Conservation (phyloP, 2,113 vertebrate genomes). For the Columbina picui region DNA sequence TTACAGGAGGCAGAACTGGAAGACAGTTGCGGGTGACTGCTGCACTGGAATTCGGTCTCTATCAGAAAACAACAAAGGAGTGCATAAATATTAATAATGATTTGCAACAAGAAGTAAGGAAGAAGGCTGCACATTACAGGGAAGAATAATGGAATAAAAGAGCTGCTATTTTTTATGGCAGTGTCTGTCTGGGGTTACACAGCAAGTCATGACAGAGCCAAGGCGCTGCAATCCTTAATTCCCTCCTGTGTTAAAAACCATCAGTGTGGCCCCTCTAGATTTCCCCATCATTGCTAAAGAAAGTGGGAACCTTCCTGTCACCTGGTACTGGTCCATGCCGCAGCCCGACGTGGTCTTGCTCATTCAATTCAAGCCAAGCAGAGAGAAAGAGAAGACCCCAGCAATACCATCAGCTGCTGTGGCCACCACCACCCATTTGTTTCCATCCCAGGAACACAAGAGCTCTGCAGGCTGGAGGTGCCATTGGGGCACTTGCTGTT, state of each 20-base stretch:
- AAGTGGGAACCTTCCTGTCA: not conserved
- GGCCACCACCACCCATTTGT: not conserved
- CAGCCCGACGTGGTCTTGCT: not conserved
- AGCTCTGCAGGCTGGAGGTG: not conserved
- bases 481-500: fast-evolving
- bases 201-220: not conserved
- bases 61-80: not conserved
- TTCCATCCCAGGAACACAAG: not conserved
- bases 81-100: constrained; percentile 7
- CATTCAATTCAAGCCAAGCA: not conserved
- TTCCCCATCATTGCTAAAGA: not conserved
- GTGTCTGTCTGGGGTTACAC: not conserved
- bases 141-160: not conserved
- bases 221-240: not conserved
- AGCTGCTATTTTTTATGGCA: not conserved
- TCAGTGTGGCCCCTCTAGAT: not conserved
- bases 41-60: not conserved
- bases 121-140: not conserved
- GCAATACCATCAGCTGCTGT: not conserved
- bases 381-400: not conserved
- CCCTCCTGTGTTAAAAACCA: not conserved
- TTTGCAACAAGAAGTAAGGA: not conserved
- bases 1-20: not conserved
- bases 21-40: not conserved
- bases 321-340: fast-evolving